phyloP scores from a whole-genome alignment of 2,113 vertebrate species.

The Jacana jacana region DNA sequence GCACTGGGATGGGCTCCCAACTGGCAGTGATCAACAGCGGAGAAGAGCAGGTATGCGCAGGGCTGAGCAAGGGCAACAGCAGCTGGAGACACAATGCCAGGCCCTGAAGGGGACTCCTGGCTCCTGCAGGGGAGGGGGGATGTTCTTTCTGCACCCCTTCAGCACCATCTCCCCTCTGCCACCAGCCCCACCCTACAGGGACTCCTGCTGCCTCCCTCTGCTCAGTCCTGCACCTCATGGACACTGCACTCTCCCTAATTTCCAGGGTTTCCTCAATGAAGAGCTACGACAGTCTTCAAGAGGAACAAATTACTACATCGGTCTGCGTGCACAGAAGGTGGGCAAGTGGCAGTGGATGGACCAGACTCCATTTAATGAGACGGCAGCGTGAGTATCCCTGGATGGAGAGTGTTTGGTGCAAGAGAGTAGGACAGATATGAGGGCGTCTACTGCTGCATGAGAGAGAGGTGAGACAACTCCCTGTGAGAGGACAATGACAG shows the following conservation, averaged over 20 bases:
- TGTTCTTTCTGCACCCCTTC: neutral
- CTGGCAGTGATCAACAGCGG: conserved; percentile 43
- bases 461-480: neutral
- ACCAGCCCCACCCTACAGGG: neutral
- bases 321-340: neutral
- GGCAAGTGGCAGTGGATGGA: conserved; percentile 68
- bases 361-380: neutral
- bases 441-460: neutral
- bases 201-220: neutral
- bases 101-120: neutral
- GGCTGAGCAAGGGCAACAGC: neutral
- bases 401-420: neutral
- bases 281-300: rapidly evolving
- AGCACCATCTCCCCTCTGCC: neutral
- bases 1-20: conserved; percentile 30
- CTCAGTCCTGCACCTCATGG: neutral
- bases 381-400: conserved; percentile 25
- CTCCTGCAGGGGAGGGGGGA: neutral
- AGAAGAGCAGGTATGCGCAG: conserved; percentile 52
- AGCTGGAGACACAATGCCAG: neutral
- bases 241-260: neutral
- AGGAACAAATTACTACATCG: conserved; percentile 2
- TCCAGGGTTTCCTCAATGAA: conserved; percentile 23
- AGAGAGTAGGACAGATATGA: neutral
- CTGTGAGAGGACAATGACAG: neutral